phyloP scores from a whole-genome alignment of 2,797 vertebrate genomes.

The Acipenser ruthenus region DNA sequence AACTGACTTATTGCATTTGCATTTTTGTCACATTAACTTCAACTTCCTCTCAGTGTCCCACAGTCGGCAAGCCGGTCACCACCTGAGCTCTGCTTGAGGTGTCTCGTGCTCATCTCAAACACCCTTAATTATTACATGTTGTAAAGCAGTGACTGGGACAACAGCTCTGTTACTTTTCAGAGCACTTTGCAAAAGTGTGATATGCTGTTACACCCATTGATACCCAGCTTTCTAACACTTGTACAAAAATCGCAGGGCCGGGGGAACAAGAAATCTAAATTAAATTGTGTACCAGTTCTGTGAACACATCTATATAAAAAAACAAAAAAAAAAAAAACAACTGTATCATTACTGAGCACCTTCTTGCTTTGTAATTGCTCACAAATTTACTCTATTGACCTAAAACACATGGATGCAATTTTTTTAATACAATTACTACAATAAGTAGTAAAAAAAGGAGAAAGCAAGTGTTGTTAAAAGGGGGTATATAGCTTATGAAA shows the following conservation, averaged over 20 bases:
- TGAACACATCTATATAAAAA: background rate
- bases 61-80: slow-evolving; percentile 5
- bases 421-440: too few species aligned
- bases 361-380: too few species aligned
- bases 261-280: background rate
- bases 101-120: slow-evolving; percentile 2
- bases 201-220: slow-evolving; percentile 3
- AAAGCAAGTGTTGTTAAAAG: too few species aligned
- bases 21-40: slow-evolving; percentile 20
- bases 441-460: too few species aligned
- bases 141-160: background rate
- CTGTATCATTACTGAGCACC: too few species aligned
- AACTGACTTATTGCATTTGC: slow-evolving; percentile 13
- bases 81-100: background rate
- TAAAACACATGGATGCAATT: too few species aligned
- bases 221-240: background rate
- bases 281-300: background rate
- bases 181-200: background rate
- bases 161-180: background rate
- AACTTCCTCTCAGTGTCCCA: slow-evolving; percentile 13
- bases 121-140: slow-evolving; percentile 5
- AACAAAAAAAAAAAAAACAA: too few species aligned
- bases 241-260: background rate
- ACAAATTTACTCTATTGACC: too few species aligned
- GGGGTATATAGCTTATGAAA: too few species aligned